These are phyloP conservation scores for Agrypnus murinus DNA, from an alignment of 2,888 invertebrate species.

Conservation along the genomic window DNA sequence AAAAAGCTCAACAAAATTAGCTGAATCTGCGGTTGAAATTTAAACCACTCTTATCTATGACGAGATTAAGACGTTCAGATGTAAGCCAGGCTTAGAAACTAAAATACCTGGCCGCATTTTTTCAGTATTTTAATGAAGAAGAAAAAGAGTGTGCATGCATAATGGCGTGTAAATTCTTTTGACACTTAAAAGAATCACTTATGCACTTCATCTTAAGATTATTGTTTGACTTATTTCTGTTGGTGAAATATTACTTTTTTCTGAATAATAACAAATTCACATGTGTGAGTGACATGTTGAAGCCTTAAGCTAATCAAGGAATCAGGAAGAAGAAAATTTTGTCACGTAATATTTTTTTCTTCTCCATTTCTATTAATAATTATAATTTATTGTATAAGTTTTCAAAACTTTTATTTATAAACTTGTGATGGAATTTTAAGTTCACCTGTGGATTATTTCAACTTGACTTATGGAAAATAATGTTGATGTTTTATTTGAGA, in stretches of 20 bases:
- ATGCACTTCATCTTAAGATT: background rate
- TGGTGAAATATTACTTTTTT: too few species aligned
- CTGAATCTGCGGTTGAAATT: conserved; percentile 33
- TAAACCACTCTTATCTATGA: conserved; percentile 35
- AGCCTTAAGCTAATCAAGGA: conserved; percentile 6
- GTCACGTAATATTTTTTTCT: conserved; percentile 17
- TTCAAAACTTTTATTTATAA: conserved; percentile 3
- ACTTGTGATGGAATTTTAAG: background rate
- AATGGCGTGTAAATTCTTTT: conserved; percentile 26
- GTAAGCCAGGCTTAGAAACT: conserved; percentile 35
- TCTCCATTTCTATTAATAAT: conserved; percentile 16
- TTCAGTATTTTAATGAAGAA: conserved; percentile 37
- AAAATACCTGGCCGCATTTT: conserved; percentile 39
- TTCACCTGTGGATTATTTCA: conserved; percentile 11
- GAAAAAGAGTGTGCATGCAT: conserved; percentile 33
- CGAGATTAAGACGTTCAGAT: conserved; percentile 34
- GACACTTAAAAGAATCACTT: background rate
- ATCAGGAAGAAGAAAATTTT: conserved; percentile 13
- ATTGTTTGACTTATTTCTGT: too few species aligned
- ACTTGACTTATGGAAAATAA: background rate
- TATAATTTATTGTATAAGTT: conserved; percentile 11
- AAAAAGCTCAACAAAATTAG: conserved; percentile 36
- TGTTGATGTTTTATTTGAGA: conserved; percentile 2
- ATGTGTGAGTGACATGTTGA: background rate
- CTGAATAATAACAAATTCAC: background rate